These are phyloP conservation scores for Vulpes vulpes DNA, from an alignment of 2,113 vertebrate genomes.

Conservation along the genomic window DNA sequence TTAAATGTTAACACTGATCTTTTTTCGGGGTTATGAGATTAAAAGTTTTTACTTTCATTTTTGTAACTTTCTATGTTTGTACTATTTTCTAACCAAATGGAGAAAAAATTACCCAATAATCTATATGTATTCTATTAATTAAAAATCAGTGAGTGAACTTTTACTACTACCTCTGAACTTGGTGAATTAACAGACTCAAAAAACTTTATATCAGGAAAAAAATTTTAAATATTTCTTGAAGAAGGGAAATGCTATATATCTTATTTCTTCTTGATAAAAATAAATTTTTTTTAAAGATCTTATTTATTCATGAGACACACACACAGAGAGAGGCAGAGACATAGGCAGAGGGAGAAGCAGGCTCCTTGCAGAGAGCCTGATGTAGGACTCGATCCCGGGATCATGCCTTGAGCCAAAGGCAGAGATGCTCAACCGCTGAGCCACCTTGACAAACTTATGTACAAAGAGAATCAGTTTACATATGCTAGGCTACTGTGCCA, in stretches of 20 bases:
- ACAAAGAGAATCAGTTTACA: not conserved
- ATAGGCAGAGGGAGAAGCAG: no score
- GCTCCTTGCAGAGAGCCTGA: no score
- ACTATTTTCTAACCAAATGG: constrained; percentile 40
- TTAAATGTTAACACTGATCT: not conserved
- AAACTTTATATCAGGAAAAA: not conserved
- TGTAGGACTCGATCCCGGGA: no score
- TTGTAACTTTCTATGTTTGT: not conserved
- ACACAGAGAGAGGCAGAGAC: no score
- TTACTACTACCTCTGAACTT: not conserved
- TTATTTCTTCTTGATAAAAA: constrained; percentile 22
- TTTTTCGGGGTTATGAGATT: not conserved
- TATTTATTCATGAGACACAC: no score
- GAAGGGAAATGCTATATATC: not conserved
- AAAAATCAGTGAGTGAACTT: constrained; percentile 33
- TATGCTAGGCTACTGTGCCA: not conserved
- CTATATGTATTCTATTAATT: not conserved
- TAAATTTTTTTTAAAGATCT: no score
- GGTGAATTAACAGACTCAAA: constrained; percentile 47
- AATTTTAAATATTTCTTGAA: not conserved
- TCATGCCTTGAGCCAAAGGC: no score
- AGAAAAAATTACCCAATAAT: constrained; percentile 27
- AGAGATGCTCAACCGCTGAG: no score
- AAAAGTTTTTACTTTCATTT: constrained; percentile 26
- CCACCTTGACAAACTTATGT: not conserved